Evolutionary conservation across 2,113 vertebrate species (phyloP).

Genomic region (Caloenas nicobarica): DNA sequence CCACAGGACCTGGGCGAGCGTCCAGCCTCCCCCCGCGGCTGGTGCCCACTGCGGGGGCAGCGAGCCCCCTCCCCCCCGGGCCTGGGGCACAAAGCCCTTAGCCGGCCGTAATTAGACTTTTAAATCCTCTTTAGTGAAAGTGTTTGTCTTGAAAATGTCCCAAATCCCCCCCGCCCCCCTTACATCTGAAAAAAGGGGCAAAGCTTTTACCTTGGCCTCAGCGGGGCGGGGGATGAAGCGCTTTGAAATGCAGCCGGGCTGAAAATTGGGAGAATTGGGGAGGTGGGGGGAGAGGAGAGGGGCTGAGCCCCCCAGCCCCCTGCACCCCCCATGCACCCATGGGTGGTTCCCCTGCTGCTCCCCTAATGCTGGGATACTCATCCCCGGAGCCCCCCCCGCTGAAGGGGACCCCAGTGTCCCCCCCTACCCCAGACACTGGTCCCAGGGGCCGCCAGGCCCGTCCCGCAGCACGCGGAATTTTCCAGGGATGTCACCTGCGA

Average conservation of each 20-base stretch:
- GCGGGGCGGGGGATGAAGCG: background rate
- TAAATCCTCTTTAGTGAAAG: slow-evolving; percentile 65
- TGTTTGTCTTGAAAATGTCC: slow-evolving; percentile 75
- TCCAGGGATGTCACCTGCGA: too few relatives aligned
- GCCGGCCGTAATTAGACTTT: slow-evolving; percentile 42
- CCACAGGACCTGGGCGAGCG: background rate
- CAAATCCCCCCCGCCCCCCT: slow-evolving; percentile 23
- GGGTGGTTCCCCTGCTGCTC: background rate
- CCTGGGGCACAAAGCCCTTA: background rate
- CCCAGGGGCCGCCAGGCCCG: too few relatives aligned
- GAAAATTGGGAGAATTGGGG: background rate
- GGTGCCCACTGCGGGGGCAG: background rate
- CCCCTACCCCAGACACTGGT: too few relatives aligned
- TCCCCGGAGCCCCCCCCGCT: background rate
- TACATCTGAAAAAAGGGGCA: background rate
- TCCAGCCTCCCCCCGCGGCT: background rate
- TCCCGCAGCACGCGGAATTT: too few relatives aligned
- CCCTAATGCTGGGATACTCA: background rate
- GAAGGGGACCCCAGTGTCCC: too few relatives aligned
- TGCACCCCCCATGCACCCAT: background rate
- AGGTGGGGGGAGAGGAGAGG: too few relatives aligned
- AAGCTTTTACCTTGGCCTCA: background rate
- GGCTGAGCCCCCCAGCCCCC: too few relatives aligned
- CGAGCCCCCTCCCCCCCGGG: background rate
- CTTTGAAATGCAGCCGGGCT: slow-evolving; percentile 22